Evolutionary conservation across 2,113 vertebrate species (phyloP).

Genomic region (Turnix velox): DNA sequence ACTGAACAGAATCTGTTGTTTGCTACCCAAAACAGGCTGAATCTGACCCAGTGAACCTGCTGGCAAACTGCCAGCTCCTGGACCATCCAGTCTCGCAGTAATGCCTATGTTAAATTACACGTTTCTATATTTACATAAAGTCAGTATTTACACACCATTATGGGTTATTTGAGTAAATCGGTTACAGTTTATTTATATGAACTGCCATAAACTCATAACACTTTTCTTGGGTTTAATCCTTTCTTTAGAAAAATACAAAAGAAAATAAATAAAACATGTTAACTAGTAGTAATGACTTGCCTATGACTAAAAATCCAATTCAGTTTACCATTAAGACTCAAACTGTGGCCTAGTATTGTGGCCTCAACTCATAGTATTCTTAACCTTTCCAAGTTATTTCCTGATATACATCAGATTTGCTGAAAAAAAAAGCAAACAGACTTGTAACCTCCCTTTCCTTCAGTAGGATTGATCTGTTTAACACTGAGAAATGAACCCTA

Average conservation of each 20-base stretch:
- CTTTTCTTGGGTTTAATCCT: constrained; percentile 69
- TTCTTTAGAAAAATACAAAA: constrained; percentile 66
- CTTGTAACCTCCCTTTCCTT: constrained; percentile 9
- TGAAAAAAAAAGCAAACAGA: background rate
- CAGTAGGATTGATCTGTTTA: background rate
- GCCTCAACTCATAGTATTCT: constrained; percentile 12
- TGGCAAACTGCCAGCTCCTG: background rate
- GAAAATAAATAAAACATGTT: constrained; percentile 41
- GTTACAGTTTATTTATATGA: constrained; percentile 78
- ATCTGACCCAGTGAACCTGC: constrained; percentile 21
- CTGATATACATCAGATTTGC: background rate
- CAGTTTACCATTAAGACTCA: constrained; percentile 53
- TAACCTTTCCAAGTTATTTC: constrained; percentile 9
- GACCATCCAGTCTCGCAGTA: constrained; percentile 30
- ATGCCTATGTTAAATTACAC: constrained; percentile 60
- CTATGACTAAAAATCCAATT: constrained; percentile 55
- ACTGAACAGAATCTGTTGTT: constrained; percentile 25
- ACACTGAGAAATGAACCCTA: background rate
- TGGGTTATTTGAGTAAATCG: constrained; percentile 57
- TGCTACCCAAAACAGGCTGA: background rate
- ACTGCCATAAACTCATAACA: constrained; percentile 73
- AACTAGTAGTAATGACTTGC: constrained; percentile 59
- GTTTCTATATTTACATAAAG: constrained; percentile 69
- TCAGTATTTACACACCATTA: constrained; percentile 77
- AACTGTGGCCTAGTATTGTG: background rate